A percentile compares a stretch with the other conserved stretches of the same genome.
phyloP scores from a whole-genome alignment of 1,140 invertebrate genomes.

The Drosophila asahinai region DNA sequence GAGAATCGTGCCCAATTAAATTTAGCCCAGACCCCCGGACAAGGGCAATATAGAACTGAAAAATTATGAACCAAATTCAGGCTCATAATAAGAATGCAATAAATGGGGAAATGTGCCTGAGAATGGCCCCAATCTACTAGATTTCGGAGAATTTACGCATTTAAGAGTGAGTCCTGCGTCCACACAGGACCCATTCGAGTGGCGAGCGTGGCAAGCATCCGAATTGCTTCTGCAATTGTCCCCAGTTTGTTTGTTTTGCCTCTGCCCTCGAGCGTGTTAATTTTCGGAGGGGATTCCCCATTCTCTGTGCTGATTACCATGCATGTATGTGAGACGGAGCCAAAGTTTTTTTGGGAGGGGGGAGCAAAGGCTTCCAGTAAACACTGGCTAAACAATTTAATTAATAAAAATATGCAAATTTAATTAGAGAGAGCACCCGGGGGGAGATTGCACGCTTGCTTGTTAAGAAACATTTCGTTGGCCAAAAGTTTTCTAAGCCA shows the following conservation, averaged over 20 bases:
- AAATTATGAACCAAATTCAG: constrained; percentile 15
- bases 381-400: constrained; percentile 75
- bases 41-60: constrained; percentile 29
- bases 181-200: constrained; percentile 20
- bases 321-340: constrained; percentile 9
- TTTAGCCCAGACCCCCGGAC: neutral
- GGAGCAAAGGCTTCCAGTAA: constrained; percentile 41
- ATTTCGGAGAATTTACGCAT: constrained; percentile 20
- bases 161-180: neutral
- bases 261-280: constrained; percentile 51
- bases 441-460: neutral
- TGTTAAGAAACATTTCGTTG: constrained; percentile 32
- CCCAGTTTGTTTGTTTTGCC: constrained; percentile 33
- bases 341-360: constrained; percentile 1
- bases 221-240: constrained; percentile 55
- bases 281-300: constrained; percentile 41
- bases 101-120: constrained; percentile 44
- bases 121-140: neutral
- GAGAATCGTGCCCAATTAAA: constrained; percentile 64
- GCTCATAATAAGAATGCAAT: constrained; percentile 38
- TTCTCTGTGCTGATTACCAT: constrained; percentile 47
- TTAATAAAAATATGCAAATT: constrained; percentile 83
- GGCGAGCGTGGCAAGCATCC: constrained; percentile 38
- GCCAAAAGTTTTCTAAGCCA: constrained; percentile 37
- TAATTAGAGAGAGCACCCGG: constrained; percentile 52